Evolutionary conservation across 2,113 vertebrate species (phyloP).

Genomic region (Sander vitreus): DNA sequence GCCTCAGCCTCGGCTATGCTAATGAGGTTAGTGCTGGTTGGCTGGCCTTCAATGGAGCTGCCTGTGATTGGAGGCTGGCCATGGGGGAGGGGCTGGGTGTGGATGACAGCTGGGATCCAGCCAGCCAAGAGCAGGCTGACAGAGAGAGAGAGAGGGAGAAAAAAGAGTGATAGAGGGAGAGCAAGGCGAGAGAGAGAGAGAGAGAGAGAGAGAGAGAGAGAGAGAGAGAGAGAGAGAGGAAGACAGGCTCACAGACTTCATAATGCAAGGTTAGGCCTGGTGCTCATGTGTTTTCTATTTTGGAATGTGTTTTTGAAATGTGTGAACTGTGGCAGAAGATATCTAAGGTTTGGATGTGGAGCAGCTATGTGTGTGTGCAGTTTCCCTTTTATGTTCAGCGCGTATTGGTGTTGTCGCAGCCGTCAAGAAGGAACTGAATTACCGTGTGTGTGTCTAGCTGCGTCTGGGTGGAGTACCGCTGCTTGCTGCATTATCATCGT

Average conservation of each 20-base stretch:
- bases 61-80: constrained; percentile 74
- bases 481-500: constrained; percentile 86
- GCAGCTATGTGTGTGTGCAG: constrained; percentile 42
- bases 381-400: constrained; percentile 66
- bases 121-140: constrained; percentile 84
- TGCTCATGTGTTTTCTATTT: constrained; percentile 74
- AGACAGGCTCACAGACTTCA: constrained; percentile 85
- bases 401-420: constrained; percentile 63
- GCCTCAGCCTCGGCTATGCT: constrained; percentile 78
- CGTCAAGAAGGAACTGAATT: constrained; percentile 77
- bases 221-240: constrained; percentile 80
- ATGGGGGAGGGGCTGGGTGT: constrained; percentile 82
- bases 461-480: constrained; percentile 83
- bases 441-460: constrained; percentile 71
- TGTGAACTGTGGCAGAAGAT: constrained; percentile 76
- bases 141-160: constrained; percentile 80
- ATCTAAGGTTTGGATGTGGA: constrained; percentile 72
- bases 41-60: constrained; percentile 68
- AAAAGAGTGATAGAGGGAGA: constrained; percentile 79
- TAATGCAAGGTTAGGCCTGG: constrained; percentile 87
- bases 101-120: constrained; percentile 86
- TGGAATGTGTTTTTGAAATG: constrained; percentile 67
- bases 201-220: constrained; percentile 76
- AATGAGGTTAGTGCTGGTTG: constrained; percentile 86
- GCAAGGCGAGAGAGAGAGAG: constrained; percentile 65